phyloP scores from a whole-genome alignment of 1,140 invertebrate species.

The Lordiphosa clarofinis region DNA sequence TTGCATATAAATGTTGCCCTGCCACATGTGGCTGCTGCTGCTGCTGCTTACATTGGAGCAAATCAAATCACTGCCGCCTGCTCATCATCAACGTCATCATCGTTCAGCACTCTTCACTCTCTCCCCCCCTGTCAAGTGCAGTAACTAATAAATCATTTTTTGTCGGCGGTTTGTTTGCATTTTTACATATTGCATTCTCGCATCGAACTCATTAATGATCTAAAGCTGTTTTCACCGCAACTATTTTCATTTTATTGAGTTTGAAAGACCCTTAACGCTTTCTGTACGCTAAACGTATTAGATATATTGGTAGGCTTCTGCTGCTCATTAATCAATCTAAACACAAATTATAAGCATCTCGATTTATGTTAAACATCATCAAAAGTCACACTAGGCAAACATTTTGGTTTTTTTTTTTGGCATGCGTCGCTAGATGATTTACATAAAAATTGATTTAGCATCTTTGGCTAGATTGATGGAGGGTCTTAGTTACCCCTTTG shows the following conservation, averaged over 20 bases:
- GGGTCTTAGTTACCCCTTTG: constrained; percentile 33
- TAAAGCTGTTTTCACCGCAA: constrained; percentile 60
- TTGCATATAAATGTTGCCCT: constrained; percentile 67
- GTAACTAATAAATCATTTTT: constrained; percentile 72
- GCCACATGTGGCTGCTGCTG: constrained; percentile 46
- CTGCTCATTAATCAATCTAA: constrained; percentile 66
- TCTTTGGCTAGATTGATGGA: constrained; percentile 59
- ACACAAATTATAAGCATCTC: constrained; percentile 59
- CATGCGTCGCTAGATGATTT: constrained; percentile 54
- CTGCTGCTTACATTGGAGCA: constrained; percentile 29
- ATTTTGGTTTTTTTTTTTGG: constrained; percentile 40
- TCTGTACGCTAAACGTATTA: constrained; percentile 37
- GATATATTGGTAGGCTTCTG: constrained; percentile 13
- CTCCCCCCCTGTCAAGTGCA: constrained; percentile 54
- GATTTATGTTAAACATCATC: constrained; percentile 73
- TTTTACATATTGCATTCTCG: constrained; percentile 40
- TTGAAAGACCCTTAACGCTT: constrained; percentile 30
- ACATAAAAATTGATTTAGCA: constrained; percentile 52
- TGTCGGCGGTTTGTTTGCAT: constrained; percentile 67
- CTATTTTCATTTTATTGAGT: constrained; percentile 29
- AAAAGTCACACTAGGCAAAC: constrained; percentile 64
- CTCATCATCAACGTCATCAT: constrained; percentile 58
- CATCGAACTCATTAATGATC: constrained; percentile 64
- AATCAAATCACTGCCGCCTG: constrained; percentile 65
- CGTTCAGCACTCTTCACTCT: constrained; percentile 1